These are phyloP conservation scores for Gastracanthus pulcherrimus DNA, from an alignment of 2,888 invertebrate genomes.

Conservation along the genomic window DNA sequence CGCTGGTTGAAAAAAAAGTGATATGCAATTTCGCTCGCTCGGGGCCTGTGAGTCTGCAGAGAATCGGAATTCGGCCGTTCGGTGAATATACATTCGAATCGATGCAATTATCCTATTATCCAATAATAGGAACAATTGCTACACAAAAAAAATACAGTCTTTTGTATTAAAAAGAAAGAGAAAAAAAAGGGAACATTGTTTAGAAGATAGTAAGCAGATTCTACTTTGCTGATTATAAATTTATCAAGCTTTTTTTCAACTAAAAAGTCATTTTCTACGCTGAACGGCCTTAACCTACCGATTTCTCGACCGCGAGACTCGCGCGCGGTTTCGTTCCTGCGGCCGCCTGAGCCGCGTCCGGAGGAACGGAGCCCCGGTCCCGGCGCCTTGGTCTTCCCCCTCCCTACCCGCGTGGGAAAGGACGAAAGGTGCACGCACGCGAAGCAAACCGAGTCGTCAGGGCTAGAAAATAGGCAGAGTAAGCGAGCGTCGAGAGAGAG, in stretches of 20 bases:
- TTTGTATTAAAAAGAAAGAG: too few species aligned
- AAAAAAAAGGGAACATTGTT: too few species aligned
- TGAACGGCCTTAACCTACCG: conserved; percentile 43
- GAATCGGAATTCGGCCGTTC: background rate
- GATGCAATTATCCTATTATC: background rate
- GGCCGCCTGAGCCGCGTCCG: background rate
- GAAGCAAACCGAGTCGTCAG: conserved; percentile 49
- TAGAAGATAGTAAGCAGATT: background rate
- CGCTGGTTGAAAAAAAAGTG: conserved; percentile 39
- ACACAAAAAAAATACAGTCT: too few species aligned
- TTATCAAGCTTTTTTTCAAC: background rate
- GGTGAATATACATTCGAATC: background rate
- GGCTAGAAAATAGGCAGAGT: conserved; percentile 71
- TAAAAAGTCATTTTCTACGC: background rate
- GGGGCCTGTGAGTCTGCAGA: background rate
- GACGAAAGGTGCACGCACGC: conserved; percentile 17
- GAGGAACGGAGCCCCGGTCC: conserved; percentile 9
- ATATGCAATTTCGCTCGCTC: conserved; percentile 8
- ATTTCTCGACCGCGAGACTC: conserved; percentile 24
- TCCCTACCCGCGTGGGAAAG: background rate
- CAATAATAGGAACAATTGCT: too few species aligned
- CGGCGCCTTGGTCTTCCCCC: conserved; percentile 27
- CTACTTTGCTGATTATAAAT: background rate
- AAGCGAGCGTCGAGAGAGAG: conserved; percentile 64
- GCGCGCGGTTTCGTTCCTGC: conserved; percentile 16